Evolutionary conservation across 2,888 invertebrate genomes (phyloP), one percentile per base, ranked within the genome.

Genomic region (Galeopsomyia nigrocyanea): DNA sequence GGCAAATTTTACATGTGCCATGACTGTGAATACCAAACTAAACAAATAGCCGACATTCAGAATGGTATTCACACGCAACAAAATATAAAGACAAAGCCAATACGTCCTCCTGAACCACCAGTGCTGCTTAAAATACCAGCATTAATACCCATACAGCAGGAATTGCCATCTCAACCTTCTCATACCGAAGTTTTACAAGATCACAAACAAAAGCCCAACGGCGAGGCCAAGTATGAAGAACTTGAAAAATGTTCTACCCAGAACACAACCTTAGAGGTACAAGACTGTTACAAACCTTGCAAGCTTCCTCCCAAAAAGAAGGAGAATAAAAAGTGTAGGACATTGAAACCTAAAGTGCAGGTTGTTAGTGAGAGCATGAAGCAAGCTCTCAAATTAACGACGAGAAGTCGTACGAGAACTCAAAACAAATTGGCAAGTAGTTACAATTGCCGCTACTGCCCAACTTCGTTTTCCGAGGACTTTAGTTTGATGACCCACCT

Each of bases 1-100:
- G 76, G 77, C n/a, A 77, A 77, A 63, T 75, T 70, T 14, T 77
- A 76, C 47, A 76, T 76, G 73, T 77, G 77, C 60, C 77, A 77
- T 56, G 77, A 77, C 31, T 77, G 77, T 57, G 77, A 77, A 70
- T 68, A 71, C 26, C 66, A 58, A 51, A 68, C 53, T 26, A 76
- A 70, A 14, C 68, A 69, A 68, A 68, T 69, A 63, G 64, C 55
- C 14, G 61, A 70, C 17, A 67, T 75, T 13, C 71, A 71, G 39
- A 71, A 26, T 60, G 73, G 51, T 14, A 51, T 66, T 46, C 64
- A 47, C 2, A 51, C 70, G 10, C 63, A 72, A 63, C 55, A 71
- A 69, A 64, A 71, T 55, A n/a, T 62, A 21, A 26, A 51, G 6
- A 55, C 46, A 3, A 56, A 71, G n/a, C 19, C 60, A 39, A 17